Conservation (phyloP, 2,113 vertebrate species). For the Callionymus lyra region DNA sequence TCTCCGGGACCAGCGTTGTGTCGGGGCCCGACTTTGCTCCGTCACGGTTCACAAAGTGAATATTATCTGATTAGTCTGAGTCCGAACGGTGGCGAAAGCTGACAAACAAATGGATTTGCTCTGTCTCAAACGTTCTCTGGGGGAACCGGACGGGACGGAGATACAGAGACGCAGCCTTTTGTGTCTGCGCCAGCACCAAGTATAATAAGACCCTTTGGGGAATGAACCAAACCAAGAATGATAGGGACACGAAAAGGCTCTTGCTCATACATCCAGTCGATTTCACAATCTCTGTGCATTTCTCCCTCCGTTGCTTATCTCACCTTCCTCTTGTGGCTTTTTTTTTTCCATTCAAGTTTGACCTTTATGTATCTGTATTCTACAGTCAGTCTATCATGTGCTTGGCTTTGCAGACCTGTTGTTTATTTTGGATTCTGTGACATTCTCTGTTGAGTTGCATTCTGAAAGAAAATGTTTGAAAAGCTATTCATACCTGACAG, state of each 20-base stretch:
- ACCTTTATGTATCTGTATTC: conserved; percentile 28
- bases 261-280: conserved; percentile 48
- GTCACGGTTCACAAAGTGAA: conserved; percentile 38
- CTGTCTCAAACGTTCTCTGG: conserved; percentile 53
- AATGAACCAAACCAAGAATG: conserved; percentile 51
- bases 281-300: conserved; percentile 32
- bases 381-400: conserved; percentile 24
- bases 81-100: conserved; percentile 40
- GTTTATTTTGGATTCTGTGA: not conserved
- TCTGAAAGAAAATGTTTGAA: too few species aligned
- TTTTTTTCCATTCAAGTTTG: conserved; percentile 19
- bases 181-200: conserved; percentile 41
- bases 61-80: conserved; percentile 56
- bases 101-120: conserved; percentile 64
- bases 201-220: conserved; percentile 67
- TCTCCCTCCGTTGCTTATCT: conserved; percentile 7
- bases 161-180: conserved; percentile 52
- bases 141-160: conserved; percentile 46
- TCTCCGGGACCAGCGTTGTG: conserved; percentile 28
- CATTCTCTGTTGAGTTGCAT: too few species aligned
- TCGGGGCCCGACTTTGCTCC: conserved; percentile 23
- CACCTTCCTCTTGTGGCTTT: conserved; percentile 1
- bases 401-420: conserved; percentile 8
- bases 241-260: conserved; percentile 53
- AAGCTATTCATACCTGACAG: too few species aligned